A percentile compares a stretch with the other conserved stretches of the same genome.
These are phyloP conservation scores for Epizoanthus fatuus DNA, from an alignment of 92 coral and sea anemone species.

Conservation along the genomic window DNA sequence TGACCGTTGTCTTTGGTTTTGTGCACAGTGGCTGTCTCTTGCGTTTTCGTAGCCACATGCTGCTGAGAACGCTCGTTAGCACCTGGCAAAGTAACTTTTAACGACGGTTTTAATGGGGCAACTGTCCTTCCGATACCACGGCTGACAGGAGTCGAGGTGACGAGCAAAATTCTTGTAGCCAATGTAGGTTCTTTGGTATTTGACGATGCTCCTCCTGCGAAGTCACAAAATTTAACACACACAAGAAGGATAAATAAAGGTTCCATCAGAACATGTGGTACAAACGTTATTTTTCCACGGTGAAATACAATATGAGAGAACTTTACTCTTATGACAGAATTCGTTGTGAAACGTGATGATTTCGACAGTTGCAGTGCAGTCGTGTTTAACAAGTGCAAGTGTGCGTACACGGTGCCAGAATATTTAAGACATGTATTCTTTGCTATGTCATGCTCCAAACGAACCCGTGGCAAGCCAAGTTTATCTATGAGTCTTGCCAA, in stretches of 20 bases:
- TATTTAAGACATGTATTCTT: background rate
- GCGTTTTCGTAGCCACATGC: constrained; percentile 40
- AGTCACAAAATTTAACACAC: constrained; percentile 49
- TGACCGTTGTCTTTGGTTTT: constrained; percentile 17
- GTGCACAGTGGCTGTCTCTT: constrained; percentile 10
- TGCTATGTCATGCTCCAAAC: constrained; percentile 38
- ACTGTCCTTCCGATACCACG: background rate
- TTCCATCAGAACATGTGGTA: constrained; percentile 35
- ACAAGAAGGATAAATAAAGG: constrained; percentile 47
- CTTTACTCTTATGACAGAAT: constrained; percentile 3
- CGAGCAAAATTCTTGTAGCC: constrained; percentile 31
- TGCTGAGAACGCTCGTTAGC: constrained; percentile 29
- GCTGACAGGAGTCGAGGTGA: constrained; percentile 27
- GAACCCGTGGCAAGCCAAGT: constrained; percentile 43
- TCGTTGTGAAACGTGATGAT: constrained; percentile 2
- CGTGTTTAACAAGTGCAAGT: constrained; percentile 27
- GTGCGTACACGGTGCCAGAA: constrained; percentile 29
- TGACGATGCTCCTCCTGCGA: constrained; percentile 35
- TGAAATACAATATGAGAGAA: constrained; percentile 7
- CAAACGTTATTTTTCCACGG: constrained; percentile 33
- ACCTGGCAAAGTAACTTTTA: constrained; percentile 34
- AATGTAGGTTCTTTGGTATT: constrained; percentile 23
- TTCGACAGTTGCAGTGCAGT: constrained; percentile 23
- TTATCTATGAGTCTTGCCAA: constrained; percentile 44
- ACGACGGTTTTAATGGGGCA: constrained; percentile 26